Base-by-base conservation (phyloP, 2,888 invertebrate genomes). In the Callyntrura sp. region DNA sequence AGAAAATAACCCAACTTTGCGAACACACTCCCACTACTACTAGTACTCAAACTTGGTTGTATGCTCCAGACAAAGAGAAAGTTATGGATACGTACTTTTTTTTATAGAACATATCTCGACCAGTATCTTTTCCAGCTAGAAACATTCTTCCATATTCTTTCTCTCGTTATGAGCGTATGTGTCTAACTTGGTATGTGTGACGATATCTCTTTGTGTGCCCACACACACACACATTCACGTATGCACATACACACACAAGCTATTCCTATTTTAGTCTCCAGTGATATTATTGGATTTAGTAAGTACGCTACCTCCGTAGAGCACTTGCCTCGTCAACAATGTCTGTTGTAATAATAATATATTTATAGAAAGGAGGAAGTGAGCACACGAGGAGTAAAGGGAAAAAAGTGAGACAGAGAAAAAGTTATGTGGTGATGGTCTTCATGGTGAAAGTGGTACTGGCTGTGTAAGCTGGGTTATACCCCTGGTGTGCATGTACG, bases 231-330 rank as follows among this genome's bases (percentile, higher is more conserved):
- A 68, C n/a, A n/a, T n/a, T n/a, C n/a, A n/a, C n/a, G n/a, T n/a
- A n/a, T n/a, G 51, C n/a, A 51, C 4, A 12, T 8, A 17, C 68
- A 68, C 68, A 12, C 11, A 17, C 68, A 68, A 35, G 6, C 43
- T 6, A 68, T 11, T 43, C 51, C 9, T n/a, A 14, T 51, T 14
- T 35, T 43, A 45, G 35, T 68, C 43, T 68, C 35, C 43, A 68
- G 43, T 68, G 43, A 68, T 68, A 43, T 73, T 45, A 73, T 73
- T 73, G 45, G 73, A 73, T 73, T 73, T 45, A 48, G 11, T 73
- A 9, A 17, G 68, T 43, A 43, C 43, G 35, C 43, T 68, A 35
- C 65, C 8, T 17, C 12, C 25, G 28, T 14, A 62, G 4, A 68
- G 35, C 35, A 35, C 43, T 68, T 20, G 60, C 60, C 17, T 17